phyloP scores from a whole-genome alignment of 2,113 vertebrate species.

The Platycercus adscitus region DNA sequence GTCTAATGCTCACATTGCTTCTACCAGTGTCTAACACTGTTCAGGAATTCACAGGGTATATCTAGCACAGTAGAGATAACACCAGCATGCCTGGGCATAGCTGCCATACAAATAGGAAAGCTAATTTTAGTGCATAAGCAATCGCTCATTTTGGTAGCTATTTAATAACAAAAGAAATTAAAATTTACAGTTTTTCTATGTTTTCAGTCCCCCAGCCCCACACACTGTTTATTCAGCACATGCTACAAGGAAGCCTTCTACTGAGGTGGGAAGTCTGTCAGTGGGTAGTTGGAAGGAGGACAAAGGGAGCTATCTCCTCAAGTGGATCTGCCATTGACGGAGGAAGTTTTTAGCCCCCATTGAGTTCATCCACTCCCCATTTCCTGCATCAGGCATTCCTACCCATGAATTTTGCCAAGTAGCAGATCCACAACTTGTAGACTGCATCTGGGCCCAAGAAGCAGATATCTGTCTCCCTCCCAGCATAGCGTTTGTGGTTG shows the following conservation, averaged over 20 bases:
- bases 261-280: not conserved
- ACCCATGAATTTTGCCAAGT: not conserved
- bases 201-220: not conserved
- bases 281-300: not conserved
- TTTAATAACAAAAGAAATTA: not conserved
- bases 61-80: not conserved
- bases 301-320: not conserved
- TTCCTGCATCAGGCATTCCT: not conserved
- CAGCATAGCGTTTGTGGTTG: accelerated
- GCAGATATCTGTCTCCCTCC: not conserved
- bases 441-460: not conserved
- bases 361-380: not conserved
- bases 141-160: not conserved
- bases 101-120: not conserved
- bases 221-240: not conserved
- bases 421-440: not conserved
- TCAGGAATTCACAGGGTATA: not conserved
- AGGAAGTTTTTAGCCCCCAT: not conserved
- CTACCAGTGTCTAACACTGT: not conserved
- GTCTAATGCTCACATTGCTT: not conserved
- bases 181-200: not conserved
- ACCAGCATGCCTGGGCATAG: not conserved
- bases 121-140: not conserved
- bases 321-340: not conserved
- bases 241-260: not conserved